Conservation (phyloP, 2,113 vertebrate genomes). For the Phyllopteryx taeniolatus region DNA sequence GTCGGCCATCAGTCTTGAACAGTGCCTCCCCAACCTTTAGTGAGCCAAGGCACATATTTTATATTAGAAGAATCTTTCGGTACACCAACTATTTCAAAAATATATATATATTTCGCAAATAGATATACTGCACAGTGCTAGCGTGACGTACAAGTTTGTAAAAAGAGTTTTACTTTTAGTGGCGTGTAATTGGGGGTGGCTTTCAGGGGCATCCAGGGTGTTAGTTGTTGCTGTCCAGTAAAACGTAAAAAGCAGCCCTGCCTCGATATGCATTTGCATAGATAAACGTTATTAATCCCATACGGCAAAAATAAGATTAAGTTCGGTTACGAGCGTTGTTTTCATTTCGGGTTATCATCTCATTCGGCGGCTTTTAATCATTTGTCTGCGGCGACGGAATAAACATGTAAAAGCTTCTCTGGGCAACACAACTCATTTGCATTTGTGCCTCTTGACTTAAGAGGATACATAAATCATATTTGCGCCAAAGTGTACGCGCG, state of each 20-base stretch:
- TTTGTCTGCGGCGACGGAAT: neutral
- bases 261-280: neutral
- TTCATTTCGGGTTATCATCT: neutral
- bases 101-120: too few relatives aligned
- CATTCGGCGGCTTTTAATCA: neutral
- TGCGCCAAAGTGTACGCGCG: conserved; percentile 41
- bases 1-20: too few relatives aligned
- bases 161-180: too few relatives aligned
- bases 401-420: neutral
- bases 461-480: conserved; percentile 58
- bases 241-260: neutral
- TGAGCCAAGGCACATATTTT: too few relatives aligned
- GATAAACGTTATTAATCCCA: conserved; percentile 7
- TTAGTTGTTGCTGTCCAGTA: neutral
- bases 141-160: too few relatives aligned
- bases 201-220: neutral
- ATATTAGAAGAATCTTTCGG: too few relatives aligned
- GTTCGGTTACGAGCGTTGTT: neutral
- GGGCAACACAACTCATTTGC: conserved; percentile 43
- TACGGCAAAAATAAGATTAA: conserved; percentile 3
- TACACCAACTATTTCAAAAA: too few relatives aligned
- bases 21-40: too few relatives aligned
- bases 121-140: too few relatives aligned
- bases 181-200: too few relatives aligned
- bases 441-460: conserved; percentile 60